Conservation (phyloP, 92 coral and sea anemone genomes). For the Umimayanthus chanpuru region DNA sequence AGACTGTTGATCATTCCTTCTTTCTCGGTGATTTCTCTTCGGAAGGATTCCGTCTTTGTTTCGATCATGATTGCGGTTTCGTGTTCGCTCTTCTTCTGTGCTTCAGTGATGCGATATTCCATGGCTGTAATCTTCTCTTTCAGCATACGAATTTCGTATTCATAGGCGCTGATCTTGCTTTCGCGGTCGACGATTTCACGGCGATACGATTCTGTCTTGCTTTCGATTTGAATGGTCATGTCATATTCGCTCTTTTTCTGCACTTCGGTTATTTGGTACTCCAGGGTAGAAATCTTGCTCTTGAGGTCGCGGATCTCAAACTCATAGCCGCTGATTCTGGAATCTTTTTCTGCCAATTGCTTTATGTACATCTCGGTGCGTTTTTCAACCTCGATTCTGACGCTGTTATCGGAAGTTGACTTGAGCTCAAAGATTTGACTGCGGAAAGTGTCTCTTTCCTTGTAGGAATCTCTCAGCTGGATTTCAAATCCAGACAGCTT, state of each 20-base stretch:
- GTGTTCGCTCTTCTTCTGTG: constrained; percentile 26
- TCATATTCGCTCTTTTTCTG: constrained; percentile 42
- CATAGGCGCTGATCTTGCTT: constrained; percentile 38
- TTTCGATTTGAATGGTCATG: constrained; percentile 37
- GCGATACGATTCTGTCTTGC: constrained; percentile 43
- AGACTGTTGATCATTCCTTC: not conserved
- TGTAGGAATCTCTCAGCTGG: constrained; percentile 27
- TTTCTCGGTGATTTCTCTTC: not conserved
- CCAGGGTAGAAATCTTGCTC: not conserved
- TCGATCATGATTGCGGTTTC: not conserved
- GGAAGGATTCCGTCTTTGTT: constrained; percentile 2
- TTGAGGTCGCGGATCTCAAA: not conserved
- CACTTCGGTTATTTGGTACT: constrained; percentile 28
- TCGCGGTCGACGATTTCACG: constrained; percentile 43
- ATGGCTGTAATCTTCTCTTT: constrained; percentile 30
- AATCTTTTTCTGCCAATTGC: constrained; percentile 43
- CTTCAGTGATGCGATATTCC: constrained; percentile 30
- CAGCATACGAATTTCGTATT: constrained; percentile 34
- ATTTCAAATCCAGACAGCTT: constrained; percentile 11
- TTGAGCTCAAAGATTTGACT: constrained; percentile 35
- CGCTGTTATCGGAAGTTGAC: constrained; percentile 33
- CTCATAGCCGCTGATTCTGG: constrained; percentile 25
- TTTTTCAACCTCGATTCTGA: constrained; percentile 41
- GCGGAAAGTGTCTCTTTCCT: constrained; percentile 49
- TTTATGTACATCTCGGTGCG: constrained; percentile 45